Evolutionary conservation across 2,113 vertebrate species (phyloP), one percentile per base, ranked within the genome.

Genomic region (Gallinago jamesoni): DNA sequence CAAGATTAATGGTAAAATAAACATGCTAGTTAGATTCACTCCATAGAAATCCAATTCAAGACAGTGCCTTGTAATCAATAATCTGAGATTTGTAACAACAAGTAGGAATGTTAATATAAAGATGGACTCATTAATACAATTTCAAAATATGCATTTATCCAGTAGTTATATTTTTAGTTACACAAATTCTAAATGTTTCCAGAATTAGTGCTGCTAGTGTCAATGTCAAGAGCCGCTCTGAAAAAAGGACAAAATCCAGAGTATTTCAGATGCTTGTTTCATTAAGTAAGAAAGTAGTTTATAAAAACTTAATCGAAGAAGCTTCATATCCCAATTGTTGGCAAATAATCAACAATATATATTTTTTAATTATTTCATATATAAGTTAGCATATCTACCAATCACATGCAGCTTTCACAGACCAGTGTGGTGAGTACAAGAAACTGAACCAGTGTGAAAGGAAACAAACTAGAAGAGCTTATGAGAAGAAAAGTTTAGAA

Each of bases 1-100:
- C 62, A 98, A 97, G 96, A 98, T 98, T 98, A 98, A 98, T 97
- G 96, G 96, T 95, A 96, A 96, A 98, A 96, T 81, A 98, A 97
- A 98, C 95, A 96, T 86, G 52, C 84, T 97, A 86, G 87, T 97
- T 98, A 96, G 91, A 97, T 74, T 96, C 77, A 97, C 18, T 77
- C 50, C 84, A 93, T 78, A 89, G 87, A 96, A 92, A 82, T 84
- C 66, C 86, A 97, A 33, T 92, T 97, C 68, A 96, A 76, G 80
- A 41, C 70, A 57, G 7, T 92, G 83, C 56, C 52, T 93, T 80
- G 64, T 69, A 96, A 97, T 97, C 95, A 95, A 94, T 97, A 96
- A 96, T 67, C 39, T 89, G 19, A 27, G 15, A 94, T 56, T 77
- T 89, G 37, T 67, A 97, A 85, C 94, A 94, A 73, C 48, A 83